These are phyloP conservation scores for Lanistes nyassanus DNA, from an alignment of 1,140 invertebrate species.

Conservation along the genomic window DNA sequence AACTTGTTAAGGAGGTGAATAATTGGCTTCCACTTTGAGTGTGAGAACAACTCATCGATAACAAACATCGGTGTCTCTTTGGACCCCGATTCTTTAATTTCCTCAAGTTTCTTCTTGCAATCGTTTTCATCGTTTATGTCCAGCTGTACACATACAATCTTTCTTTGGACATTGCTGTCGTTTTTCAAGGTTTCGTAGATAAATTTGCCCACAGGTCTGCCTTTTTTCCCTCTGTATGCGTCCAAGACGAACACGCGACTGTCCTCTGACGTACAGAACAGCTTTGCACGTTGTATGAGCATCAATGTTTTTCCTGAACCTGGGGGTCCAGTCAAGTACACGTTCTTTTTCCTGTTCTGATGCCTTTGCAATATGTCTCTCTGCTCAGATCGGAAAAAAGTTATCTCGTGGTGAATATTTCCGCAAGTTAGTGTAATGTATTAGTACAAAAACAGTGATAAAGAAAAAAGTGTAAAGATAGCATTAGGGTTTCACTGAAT, in stretches of 20 bases:
- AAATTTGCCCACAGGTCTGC: background rate
- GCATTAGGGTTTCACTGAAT: no score
- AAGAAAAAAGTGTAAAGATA: no score
- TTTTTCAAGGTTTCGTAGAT: background rate
- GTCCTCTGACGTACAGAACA: background rate
- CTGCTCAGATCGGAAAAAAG: no score
- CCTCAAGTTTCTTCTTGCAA: no score
- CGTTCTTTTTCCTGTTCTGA: background rate
- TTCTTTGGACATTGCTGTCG: background rate
- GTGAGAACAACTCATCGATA: background rate
- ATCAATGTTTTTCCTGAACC: conserved; percentile 13
- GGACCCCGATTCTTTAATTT: no score
- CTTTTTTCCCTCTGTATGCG: conserved; percentile 4
- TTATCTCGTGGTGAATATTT: no score
- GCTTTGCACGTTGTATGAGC: background rate
- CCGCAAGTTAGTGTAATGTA: no score
- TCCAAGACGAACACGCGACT: background rate
- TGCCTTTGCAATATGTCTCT: background rate
- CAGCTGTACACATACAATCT: background rate
- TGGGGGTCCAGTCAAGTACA: conserved; percentile 4
- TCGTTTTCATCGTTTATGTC: background rate
- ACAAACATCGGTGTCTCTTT: background rate
- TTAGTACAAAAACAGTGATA: no score
- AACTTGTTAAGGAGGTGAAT: background rate
- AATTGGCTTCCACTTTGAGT: background rate